These are phyloP conservation scores for Pteropus rufus DNA, from an alignment of 2,797 vertebrate genomes.

Conservation along the genomic window DNA sequence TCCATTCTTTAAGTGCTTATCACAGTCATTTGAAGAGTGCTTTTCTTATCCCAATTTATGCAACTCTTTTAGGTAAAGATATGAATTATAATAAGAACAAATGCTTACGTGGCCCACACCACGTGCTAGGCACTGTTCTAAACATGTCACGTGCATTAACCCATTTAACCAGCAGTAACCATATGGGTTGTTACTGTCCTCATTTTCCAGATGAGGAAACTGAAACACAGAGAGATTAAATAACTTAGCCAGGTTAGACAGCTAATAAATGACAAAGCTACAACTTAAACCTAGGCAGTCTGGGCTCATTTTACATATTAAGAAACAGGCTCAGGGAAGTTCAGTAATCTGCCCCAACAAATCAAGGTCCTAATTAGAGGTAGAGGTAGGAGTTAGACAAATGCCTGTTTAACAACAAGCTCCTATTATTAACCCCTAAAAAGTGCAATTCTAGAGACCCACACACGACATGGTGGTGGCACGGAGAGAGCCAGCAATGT, in stretches of 20 bases:
- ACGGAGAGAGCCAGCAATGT: neutral
- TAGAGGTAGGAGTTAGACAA: neutral
- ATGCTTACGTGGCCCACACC: neutral
- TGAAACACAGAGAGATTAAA: neutral
- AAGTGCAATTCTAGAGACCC: neutral
- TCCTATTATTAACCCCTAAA: neutral
- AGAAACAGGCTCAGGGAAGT: neutral
- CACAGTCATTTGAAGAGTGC: neutral
- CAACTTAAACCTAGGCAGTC: neutral
- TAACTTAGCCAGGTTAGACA: neutral
- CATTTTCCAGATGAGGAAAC: neutral
- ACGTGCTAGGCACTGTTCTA: neutral
- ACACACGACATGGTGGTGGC: neutral
- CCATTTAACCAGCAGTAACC: neutral
- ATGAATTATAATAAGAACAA: neutral
- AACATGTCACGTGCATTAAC: neutral
- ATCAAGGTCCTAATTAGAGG: neutral
- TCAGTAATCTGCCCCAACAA: neutral
- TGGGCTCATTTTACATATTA: neutral
- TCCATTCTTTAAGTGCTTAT: neutral
- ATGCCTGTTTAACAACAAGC: neutral
- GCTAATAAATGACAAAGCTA: neutral
- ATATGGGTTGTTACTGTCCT: neutral
- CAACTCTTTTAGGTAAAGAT: neutral
- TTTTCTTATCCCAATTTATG: neutral